Base-by-base conservation (phyloP, 35 echinoderm and acorn worm species). In the Patiria miniata region DNA sequence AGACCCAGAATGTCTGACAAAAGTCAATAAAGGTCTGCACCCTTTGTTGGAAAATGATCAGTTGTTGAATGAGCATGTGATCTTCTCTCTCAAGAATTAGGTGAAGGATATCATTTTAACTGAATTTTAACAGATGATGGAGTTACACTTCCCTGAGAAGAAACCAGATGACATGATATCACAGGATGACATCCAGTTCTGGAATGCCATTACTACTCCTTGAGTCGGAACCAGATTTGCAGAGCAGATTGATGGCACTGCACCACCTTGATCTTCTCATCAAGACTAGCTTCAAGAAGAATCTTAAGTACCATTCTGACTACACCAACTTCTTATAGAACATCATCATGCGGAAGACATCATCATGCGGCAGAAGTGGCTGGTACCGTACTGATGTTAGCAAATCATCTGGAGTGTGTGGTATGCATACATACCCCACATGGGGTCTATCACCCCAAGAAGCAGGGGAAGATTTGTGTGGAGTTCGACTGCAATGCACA, bases 131-230 rank as follows among this genome's bases (percentile, higher is more conserved):
- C 19, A 39, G 65, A 18, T 85, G 53, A 58, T 89, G 86, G 91
- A 89, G 51, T 29, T 78, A n/a, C 79, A 83, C 18, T 88, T 88
- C 26, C 58, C 23, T 30, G 91, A 88, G n/a, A n/a, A n/a, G n/a
- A n/a, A n/a, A n/a, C n/a, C n/a, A n/a, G n/a, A n/a, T n/a, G n/a
- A n/a, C n/a, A n/a, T n/a, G n/a, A n/a, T n/a, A n/a, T n/a, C n/a
- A n/a, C n/a, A n/a, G n/a, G n/a, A n/a, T n/a, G n/a, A n/a, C n/a
- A n/a, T n/a, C n/a, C n/a, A n/a, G n/a, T n/a, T n/a, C n/a, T n/a
- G 78, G 83, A 26, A 95, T 95, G 89, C 93, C 93, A n/a, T 52
- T 95, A 16, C 81, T 89, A n/a, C 89, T 95, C 81, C 91, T 81
- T 42, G 42, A 51, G 9, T 36, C 79, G 0, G 28, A 36, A 52